A percentile compares a stretch with the other conserved stretches of the same genome.
phyloP scores from a whole-genome alignment of 1,140 invertebrate species.

The Drosophila melanogaster region Release_6_plus_ISO1_MT NT_033777.3:18669001-18669500 shows the following conservation, averaged over 20 bases:
- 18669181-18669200: slow-evolving; percentile 55
- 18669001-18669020: slow-evolving; percentile 97
- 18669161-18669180: slow-evolving; percentile 2
- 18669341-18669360: slow-evolving; percentile 65
- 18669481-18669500: slow-evolving; percentile 56
- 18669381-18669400: slow-evolving; percentile 60
- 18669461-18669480: slow-evolving; percentile 46
- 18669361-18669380: slow-evolving; percentile 69
- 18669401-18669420: slow-evolving; percentile 70
- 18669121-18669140: slow-evolving; percentile 16
- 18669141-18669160: slow-evolving; percentile 20
- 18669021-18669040: slow-evolving; percentile 56
- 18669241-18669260: slow-evolving; percentile 72
- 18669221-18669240: slow-evolving; percentile 42
- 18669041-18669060: slow-evolving; percentile 37
- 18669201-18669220: slow-evolving; percentile 62
- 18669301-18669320: slow-evolving; percentile 9
- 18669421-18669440: slow-evolving; percentile 31
- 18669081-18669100: slow-evolving; percentile 17
- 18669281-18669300: slow-evolving; percentile 71
- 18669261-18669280: slow-evolving; percentile 65
- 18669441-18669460: slow-evolving; percentile 48
- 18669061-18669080: slow-evolving; percentile 62
- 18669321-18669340: slow-evolving; percentile 61
- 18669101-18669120: slow-evolving; percentile 41